These are phyloP conservation scores for Neoascia interrupta DNA, from an alignment of 2,888 invertebrate species.

Conservation along the genomic window DNA sequence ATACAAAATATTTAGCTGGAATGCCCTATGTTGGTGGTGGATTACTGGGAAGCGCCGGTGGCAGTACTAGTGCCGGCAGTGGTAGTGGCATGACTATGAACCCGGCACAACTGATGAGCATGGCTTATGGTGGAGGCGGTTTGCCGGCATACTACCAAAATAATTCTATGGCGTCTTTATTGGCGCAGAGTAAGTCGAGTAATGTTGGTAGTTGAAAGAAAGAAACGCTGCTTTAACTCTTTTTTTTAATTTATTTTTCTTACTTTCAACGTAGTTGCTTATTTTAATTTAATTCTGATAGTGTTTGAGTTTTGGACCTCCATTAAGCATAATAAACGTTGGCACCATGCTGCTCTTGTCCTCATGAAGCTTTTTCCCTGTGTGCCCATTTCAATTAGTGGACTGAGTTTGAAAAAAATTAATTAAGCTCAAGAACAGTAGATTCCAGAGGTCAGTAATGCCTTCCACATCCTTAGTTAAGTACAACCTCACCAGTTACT, in stretches of 20 bases:
- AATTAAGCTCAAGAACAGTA: too few relatives aligned
- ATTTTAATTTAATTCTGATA: not conserved
- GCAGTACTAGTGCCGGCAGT: conserved; percentile 52
- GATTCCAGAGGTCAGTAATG: too few relatives aligned
- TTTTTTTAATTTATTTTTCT: conserved; percentile 40
- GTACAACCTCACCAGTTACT: too few relatives aligned
- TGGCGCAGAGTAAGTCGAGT: conserved; percentile 90
- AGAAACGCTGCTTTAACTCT: not conserved
- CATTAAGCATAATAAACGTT: too few relatives aligned
- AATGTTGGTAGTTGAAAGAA: conserved; percentile 79
- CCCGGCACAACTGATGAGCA: conserved; percentile 78
- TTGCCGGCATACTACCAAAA: conserved; percentile 79
- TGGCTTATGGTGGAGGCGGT: conserved; percentile 78
- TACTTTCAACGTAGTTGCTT: not conserved
- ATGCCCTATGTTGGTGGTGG: conserved; percentile 53
- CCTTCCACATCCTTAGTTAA: too few relatives aligned
- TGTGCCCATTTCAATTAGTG: too few relatives aligned
- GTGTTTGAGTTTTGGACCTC: not conserved
- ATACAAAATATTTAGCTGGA: conserved; percentile 59
- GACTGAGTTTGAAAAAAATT: too few relatives aligned
- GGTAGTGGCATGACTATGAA: conserved; percentile 67
- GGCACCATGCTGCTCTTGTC: too few relatives aligned
- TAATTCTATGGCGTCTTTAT: conserved; percentile 84
- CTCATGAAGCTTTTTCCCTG: too few relatives aligned
- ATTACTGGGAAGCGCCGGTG: conserved; percentile 56